These are phyloP conservation scores for Muscicapa adusta DNA, from an alignment of 2,113 vertebrate species.

Conservation along the genomic window DNA sequence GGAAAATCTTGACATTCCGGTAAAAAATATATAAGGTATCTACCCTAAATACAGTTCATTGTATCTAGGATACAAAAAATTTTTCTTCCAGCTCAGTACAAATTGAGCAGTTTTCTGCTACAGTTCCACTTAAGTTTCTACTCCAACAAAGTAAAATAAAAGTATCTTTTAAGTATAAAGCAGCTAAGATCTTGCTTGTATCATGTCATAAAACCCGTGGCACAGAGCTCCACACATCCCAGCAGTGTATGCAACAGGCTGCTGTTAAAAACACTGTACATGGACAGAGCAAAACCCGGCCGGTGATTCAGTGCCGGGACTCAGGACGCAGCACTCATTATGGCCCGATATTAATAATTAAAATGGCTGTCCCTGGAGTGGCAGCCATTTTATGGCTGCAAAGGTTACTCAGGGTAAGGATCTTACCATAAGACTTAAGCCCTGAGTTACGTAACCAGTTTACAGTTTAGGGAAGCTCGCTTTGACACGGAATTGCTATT, in stretches of 20 bases:
- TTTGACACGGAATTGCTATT: rapidly evolving
- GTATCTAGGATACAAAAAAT: rapidly evolving
- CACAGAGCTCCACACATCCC: rapidly evolving
- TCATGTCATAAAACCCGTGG: rapidly evolving
- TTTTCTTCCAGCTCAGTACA: not conserved
- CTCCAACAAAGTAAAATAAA: rapidly evolving
- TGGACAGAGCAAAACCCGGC: rapidly evolving
- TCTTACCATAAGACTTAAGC: not conserved
- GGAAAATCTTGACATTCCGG: too few relatives aligned
- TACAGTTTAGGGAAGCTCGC: not conserved
- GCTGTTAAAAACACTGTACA: rapidly evolving
- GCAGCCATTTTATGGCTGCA: not conserved
- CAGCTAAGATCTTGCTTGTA: rapidly evolving
- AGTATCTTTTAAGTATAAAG: rapidly evolving
- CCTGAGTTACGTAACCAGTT: rapidly evolving
- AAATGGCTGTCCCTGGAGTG: not conserved
- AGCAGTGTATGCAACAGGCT: rapidly evolving
- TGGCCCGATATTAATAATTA: not conserved
- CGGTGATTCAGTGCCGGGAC: rapidly evolving
- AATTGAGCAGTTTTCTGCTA: rapidly evolving
- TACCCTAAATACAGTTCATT: rapidly evolving
- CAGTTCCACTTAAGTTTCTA: rapidly evolving
- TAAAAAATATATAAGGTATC: rapidly evolving
- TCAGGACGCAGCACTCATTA: rapidly evolving
- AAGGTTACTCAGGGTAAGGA: not conserved